Evolutionary conservation across 2,888 invertebrate species (phyloP).

Genomic region (Ecdyonurus torrentis): DNA sequence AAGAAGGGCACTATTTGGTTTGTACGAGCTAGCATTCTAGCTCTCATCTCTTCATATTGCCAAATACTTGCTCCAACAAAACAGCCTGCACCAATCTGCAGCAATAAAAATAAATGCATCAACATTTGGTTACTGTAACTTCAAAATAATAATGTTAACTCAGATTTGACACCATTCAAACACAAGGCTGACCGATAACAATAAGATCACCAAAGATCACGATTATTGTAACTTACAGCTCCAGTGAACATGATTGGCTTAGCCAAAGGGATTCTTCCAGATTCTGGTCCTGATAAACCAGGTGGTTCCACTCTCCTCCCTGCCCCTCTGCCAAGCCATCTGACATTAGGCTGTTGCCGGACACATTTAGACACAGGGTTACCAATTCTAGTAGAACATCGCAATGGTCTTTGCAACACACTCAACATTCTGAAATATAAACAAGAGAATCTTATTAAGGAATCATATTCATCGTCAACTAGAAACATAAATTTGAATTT

Average conservation of each 20-base stretch:
- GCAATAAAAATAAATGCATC: no score
- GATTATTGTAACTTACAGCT: slow-evolving; percentile 31
- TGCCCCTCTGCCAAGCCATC: neutral
- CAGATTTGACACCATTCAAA: no score
- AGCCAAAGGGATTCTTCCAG: slow-evolving; percentile 7
- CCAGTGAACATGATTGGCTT: slow-evolving; percentile 48
- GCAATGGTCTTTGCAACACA: neutral
- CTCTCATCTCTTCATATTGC: slow-evolving; percentile 61
- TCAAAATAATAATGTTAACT: no score
- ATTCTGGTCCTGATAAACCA: neutral
- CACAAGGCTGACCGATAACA: slow-evolving; percentile 9
- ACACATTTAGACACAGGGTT: neutral
- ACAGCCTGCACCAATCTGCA: slow-evolving; percentile 48
- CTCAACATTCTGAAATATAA: neutral
- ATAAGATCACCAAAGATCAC: slow-evolving; percentile 5
- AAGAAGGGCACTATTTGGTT: neutral
- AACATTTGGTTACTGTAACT: no score
- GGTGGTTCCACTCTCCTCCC: neutral
- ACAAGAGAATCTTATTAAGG: no score
- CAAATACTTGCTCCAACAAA: slow-evolving; percentile 63
- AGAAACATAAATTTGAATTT: no score
- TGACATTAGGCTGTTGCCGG: neutral
- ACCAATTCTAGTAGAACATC: neutral
- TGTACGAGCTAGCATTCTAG: slow-evolving; percentile 16
- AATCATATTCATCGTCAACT: no score